Evolutionary conservation across 2,888 invertebrate species (phyloP), one percentile per base, ranked within the genome.

Genomic region (Philereme vetulata): DNA sequence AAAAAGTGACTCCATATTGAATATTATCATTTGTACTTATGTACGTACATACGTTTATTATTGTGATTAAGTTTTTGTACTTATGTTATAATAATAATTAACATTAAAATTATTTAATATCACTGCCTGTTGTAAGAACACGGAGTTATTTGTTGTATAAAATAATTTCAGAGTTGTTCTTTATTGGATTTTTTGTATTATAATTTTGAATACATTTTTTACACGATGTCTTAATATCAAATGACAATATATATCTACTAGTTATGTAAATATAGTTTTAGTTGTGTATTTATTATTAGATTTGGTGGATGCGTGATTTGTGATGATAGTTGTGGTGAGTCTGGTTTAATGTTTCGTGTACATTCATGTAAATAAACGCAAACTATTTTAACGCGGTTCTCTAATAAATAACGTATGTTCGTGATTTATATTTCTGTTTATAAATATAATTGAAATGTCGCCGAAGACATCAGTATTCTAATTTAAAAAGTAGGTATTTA

Each of bases 181-280:
- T 66, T 67, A 66, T 69, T 71, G 78, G 72, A 79, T 75, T 74
- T 79, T 78, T 79, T 82, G 81, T 76, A 79, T 77, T 71, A 80
- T 76, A 70, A 75, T 75, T 80, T 82, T 77, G 56, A 52, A 55
- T 43, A 60, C 54, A 75, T 77, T 65, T 21, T n/a, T 65, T 66
- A 56, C 56, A 75, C 76, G 66, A 71, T 71, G 79, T 80, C 80
- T n/a, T n/a, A 75, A 1, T 80, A 71, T 67, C 44, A 74, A 73
- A 80, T 86, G 85, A 84, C 83, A 77, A 76, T 78, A 62, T 40
- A 11, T 56, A 61, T 52, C 45, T 56, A 46, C 52, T 49, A 21
- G 46, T 81, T 77, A 65, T 88, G 89, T 90, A 90, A 82, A 90
- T 90, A 89, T 88, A 86, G 81, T 76, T 82, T 82, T 75, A 80